These are phyloP conservation scores for Drosophila kurseongensis DNA, from an alignment of 1,140 invertebrate species.

Conservation along the genomic window DNA sequence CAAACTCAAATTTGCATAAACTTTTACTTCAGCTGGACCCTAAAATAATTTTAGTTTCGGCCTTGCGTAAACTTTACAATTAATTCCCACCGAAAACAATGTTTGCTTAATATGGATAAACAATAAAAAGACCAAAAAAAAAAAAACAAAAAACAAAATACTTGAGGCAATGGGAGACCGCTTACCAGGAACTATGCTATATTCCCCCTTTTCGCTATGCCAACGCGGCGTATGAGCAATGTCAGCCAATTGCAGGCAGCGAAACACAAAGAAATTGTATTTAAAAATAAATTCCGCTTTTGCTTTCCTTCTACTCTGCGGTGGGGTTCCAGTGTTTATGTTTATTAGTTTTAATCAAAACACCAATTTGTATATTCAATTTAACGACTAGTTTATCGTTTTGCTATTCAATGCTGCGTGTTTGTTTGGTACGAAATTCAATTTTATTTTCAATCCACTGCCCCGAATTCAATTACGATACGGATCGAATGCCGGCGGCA, in stretches of 20 bases:
- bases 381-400: constrained; percentile 54
- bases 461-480: constrained; percentile 59
- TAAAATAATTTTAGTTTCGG: constrained; percentile 3
- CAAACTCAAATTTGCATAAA: constrained; percentile 21
- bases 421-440: constrained; percentile 40
- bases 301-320: neutral
- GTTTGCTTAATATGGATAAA: constrained; percentile 14
- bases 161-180: constrained; percentile 1
- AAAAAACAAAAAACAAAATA: neutral
- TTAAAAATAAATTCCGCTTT: constrained; percentile 46
- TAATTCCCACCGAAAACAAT: constrained; percentile 6
- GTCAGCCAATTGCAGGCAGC: constrained; percentile 21
- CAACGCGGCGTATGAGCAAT: constrained; percentile 47
- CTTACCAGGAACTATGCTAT: constrained; percentile 36
- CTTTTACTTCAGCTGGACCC: constrained; percentile 10
- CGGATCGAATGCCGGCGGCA: constrained; percentile 63
- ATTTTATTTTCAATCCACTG: constrained; percentile 42
- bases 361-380: constrained; percentile 53
- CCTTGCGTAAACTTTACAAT: constrained; percentile 9
- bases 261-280: constrained; percentile 33
- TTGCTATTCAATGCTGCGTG: constrained; percentile 20
- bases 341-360: constrained; percentile 57
- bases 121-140: neutral
- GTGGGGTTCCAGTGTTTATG: constrained; percentile 26
- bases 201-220: constrained; percentile 2